A percentile compares a stretch with the other conserved stretches of the same genome.
Conservation (phyloP, 2,797 vertebrate genomes). For the Amphiprion clarkii region DNA sequence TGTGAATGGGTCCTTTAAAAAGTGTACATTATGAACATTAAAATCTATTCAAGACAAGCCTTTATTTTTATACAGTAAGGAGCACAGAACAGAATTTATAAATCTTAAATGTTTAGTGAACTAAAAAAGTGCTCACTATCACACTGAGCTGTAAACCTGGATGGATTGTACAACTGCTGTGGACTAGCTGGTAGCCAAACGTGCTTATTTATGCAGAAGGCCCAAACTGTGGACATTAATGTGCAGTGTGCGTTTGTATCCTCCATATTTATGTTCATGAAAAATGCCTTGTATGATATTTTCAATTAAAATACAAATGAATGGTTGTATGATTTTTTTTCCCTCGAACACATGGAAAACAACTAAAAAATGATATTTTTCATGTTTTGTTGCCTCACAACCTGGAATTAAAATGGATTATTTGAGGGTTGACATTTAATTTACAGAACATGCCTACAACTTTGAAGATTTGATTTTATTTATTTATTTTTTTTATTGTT, state of each 20-base stretch:
- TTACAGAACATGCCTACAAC: too few relatives aligned
- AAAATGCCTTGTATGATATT: constrained; percentile 80
- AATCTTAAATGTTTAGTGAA: constrained; percentile 22
- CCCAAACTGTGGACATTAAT: constrained; percentile 46
- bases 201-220: constrained; percentile 48
- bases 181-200: constrained; percentile 41
- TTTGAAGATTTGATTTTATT: too few relatives aligned
- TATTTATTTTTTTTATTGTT: too few relatives aligned
- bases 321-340: not conserved
- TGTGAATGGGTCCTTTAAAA: constrained; percentile 21
- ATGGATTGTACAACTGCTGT: constrained; percentile 53
- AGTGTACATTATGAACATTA: constrained; percentile 54
- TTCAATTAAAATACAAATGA: constrained; percentile 77
- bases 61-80: constrained; percentile 76
- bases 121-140: constrained; percentile 28
- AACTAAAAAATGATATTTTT: too few relatives aligned
- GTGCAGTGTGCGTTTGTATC: constrained; percentile 57
- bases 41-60: constrained; percentile 62
- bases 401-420: too few relatives aligned
- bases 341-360: too few relatives aligned
- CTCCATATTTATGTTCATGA: constrained; percentile 75
- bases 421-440: too few relatives aligned
- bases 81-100: constrained; percentile 45
- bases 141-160: constrained; percentile 19
- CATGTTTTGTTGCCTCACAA: too few relatives aligned